A percentile compares a stretch with the other conserved stretches of the same genome.
Conservation (phyloP, 1,140 invertebrate genomes). For the Cylas formicarius region DNA sequence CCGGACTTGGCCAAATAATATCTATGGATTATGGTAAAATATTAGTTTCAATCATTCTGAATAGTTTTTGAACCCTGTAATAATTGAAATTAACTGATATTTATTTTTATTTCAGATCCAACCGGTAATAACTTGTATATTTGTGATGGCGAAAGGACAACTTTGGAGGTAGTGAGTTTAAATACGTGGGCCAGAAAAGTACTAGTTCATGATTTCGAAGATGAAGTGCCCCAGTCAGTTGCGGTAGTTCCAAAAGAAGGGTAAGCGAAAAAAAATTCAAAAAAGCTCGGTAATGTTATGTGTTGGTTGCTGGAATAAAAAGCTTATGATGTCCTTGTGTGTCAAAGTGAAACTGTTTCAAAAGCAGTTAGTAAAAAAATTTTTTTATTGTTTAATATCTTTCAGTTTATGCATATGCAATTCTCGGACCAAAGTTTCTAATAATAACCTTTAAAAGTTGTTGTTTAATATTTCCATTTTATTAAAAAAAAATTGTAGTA, state of each 20-base stretch:
- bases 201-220: conserved; percentile 47
- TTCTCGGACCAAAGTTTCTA: too few species aligned
- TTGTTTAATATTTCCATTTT: too few species aligned
- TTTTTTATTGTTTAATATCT: too few species aligned
- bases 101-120: conserved; percentile 48
- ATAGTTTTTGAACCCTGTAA: conserved; percentile 6
- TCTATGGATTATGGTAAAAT: conserved; percentile 59
- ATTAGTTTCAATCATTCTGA: conserved; percentile 8
- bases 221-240: conserved; percentile 53
- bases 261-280: too few species aligned
- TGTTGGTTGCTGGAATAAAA: too few species aligned
- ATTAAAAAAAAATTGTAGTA: too few species aligned
- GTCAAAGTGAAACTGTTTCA: too few species aligned
- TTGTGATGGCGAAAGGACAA: conserved; percentile 48
- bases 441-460: too few species aligned
- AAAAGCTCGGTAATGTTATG: too few species aligned
- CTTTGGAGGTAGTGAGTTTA: conserved; percentile 51
- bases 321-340: too few species aligned
- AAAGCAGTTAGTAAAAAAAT: too few species aligned
- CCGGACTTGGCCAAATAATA: conserved; percentile 48
- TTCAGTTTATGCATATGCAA: too few species aligned
- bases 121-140: conserved; percentile 61
- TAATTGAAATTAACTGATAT: conserved; percentile 3
- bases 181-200: conserved; percentile 48
- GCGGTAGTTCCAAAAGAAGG: conserved; percentile 57